Base-by-base conservation (phyloP, 64 coral and sea anemone species). In the Exaiptasia diaphana region DNA sequence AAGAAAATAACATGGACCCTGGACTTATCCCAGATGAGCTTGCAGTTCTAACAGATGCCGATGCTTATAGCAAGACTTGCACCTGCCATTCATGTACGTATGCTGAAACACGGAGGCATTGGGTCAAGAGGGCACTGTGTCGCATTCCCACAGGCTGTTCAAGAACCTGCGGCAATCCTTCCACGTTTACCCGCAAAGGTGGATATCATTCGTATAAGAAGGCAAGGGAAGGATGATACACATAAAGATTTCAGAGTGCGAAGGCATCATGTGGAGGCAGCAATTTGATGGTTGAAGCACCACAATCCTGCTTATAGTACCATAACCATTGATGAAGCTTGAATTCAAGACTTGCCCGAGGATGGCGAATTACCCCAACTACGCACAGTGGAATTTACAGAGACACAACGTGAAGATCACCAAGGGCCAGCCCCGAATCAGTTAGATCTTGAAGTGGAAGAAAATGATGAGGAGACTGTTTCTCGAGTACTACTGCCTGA, bases 1-100 rank as follows among this genome's bases (percentile, higher is more conserved):
- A 12, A 35, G 82, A 59, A 11, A 85, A 85, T 53, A 35, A 85
- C 68, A 85, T 85, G 82, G 82, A 85, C 32, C 68, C 82, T 36
- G 38, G 14, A 13, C 4, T 23, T 15, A n/a, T 85, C 20, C 67
- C 82, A 41, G 68, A 40, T 15, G 30, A 74, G 23, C 53, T 85
- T 10, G 26, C 17, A 28, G 50, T 31, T 43, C 21, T 85, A 37
- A 58, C 82, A 74, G 67, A 85, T 39, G 48, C 68, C 25, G 56
- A 85, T 85, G 68, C 68, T 85, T 6, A 63, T 85, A 59, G 67
- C 82, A 23, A 73, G 82, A 41, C 11, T 74, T 17, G 68, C 44
- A 15, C 67, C 68, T 20, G 67, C 68, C 9, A 73, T 74, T 35
- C 55, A 63, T 61, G 55, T 80, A 38, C 53, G 23, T 64, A 25